Percentiles rank a stretch among this genome's conserved stretches.
phyloP scores from a whole-genome alignment of 2,888 invertebrate species.

The Tholera decimalis region DNA sequence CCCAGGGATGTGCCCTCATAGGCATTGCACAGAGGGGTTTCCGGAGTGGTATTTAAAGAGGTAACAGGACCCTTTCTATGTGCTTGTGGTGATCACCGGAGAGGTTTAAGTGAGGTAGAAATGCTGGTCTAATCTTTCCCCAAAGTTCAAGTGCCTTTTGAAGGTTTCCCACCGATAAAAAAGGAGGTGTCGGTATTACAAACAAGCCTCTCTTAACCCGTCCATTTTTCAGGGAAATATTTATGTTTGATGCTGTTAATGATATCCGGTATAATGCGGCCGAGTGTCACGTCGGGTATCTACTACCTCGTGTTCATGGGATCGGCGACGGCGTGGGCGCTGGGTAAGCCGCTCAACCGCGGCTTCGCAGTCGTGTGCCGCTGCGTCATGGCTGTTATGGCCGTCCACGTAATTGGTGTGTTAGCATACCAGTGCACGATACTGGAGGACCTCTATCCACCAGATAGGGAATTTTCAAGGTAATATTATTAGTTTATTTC shows the following conservation, averaged over 20 bases:
- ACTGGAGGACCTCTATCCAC: slow-evolving; percentile 93
- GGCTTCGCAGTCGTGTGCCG: slow-evolving; percentile 95
- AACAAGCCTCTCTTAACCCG: not conserved
- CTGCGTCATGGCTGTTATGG: slow-evolving; percentile 94
- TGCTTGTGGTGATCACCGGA: too few species aligned
- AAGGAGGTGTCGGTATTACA: not conserved
- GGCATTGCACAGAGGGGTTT: too few species aligned
- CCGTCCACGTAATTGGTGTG: slow-evolving; percentile 93
- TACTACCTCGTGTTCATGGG: slow-evolving; percentile 97
- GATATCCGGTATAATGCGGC: slow-evolving; percentile 94
- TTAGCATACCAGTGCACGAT: slow-evolving; percentile 97
- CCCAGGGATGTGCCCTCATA: too few species aligned
- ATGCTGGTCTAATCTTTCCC: too few species aligned
- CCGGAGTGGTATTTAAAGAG: too few species aligned
- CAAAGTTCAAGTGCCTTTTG: not conserved
- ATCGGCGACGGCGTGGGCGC: slow-evolving; percentile 97
- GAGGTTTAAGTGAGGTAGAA: too few species aligned
- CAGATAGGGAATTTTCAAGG: slow-evolving; percentile 94
- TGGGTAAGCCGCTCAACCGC: slow-evolving; percentile 94
- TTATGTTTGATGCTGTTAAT: slow-evolving; percentile 93
- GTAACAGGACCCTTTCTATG: too few species aligned
- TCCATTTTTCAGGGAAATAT: slow-evolving; percentile 92
- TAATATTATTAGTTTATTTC: too few species aligned
- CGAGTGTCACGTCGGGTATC: slow-evolving; percentile 95
- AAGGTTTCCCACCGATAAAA: not conserved